Evolutionary conservation across 2,113 vertebrate species (phyloP).

Genomic region (Balaeniceps rex): DNA sequence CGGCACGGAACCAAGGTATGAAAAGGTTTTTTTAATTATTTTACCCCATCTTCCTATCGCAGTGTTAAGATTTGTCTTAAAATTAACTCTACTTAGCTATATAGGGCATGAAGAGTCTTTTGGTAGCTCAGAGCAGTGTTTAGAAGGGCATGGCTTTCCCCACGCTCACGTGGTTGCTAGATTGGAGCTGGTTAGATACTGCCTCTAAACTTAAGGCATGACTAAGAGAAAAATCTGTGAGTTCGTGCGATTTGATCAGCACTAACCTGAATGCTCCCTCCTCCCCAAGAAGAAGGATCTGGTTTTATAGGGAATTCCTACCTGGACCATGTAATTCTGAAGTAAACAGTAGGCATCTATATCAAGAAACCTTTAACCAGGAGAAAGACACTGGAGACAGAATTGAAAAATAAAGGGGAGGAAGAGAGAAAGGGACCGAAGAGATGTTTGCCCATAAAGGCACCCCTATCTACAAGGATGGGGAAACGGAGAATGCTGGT

Average conservation of each 20-base stretch:
- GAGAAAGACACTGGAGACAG: background rate
- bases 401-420: background rate
- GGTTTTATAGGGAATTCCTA: background rate
- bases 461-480: background rate
- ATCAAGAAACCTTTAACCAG: background rate
- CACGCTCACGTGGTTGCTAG: background rate
- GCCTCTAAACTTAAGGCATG: background rate
- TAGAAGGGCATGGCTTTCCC: background rate
- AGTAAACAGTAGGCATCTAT: background rate
- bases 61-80: background rate
- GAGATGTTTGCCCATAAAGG: background rate
- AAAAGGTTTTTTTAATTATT: background rate
- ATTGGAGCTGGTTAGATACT: background rate
- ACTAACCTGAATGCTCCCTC: background rate
- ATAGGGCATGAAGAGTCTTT: background rate
- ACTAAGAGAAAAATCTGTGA: background rate
- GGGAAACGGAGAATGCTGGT: background rate
- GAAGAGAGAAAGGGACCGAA: background rate
- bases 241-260: background rate
- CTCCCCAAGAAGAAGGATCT: background rate
- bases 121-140: background rate
- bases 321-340: background rate
- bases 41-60: background rate
- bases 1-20: background rate
- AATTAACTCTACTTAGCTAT: background rate